A percentile compares a stretch with the other conserved stretches of the same genome.
Evolutionary conservation across 2,113 vertebrate species (phyloP).

Genomic region (Coptodon bakossiorum): DNA sequence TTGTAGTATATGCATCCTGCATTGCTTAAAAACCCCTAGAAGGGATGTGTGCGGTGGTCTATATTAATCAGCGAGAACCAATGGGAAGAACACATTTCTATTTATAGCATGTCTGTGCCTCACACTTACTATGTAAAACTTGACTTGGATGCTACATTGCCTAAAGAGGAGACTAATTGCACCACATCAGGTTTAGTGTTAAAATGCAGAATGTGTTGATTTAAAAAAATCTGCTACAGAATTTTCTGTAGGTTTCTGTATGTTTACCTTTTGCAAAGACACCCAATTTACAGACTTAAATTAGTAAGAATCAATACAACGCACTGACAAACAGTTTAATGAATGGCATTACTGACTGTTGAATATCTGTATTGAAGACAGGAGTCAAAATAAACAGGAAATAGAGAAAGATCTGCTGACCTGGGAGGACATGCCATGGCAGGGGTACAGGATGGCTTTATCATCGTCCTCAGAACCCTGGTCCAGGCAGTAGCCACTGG

Average conservation of each 20-base stretch:
- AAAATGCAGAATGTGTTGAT: background rate
- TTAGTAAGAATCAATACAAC: background rate
- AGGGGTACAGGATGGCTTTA: slow-evolving; percentile 93
- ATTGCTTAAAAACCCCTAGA: background rate
- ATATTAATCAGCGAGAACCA: background rate
- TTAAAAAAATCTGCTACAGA: background rate
- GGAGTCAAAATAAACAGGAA: background rate
- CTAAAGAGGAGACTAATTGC: background rate
- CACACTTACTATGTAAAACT: background rate
- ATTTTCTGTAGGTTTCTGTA: background rate
- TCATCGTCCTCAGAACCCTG: slow-evolving; percentile 95
- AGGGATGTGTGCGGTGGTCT: background rate
- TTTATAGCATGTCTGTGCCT: background rate
- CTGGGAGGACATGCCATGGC: slow-evolving; percentile 98
- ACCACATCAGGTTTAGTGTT: background rate
- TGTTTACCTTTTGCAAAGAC: background rate
- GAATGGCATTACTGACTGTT: background rate
- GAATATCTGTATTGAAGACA: background rate
- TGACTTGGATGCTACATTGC: background rate
- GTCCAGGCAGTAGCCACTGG: slow-evolving; percentile 93
- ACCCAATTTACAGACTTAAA: background rate
- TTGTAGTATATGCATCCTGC: background rate
- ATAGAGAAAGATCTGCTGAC: slow-evolving; percentile 53
- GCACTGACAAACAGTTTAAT: background rate
- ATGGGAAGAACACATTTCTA: background rate